These are phyloP conservation scores for Chrosomus eos DNA, from an alignment of 2,797 vertebrate species.

Conservation along the genomic window DNA sequence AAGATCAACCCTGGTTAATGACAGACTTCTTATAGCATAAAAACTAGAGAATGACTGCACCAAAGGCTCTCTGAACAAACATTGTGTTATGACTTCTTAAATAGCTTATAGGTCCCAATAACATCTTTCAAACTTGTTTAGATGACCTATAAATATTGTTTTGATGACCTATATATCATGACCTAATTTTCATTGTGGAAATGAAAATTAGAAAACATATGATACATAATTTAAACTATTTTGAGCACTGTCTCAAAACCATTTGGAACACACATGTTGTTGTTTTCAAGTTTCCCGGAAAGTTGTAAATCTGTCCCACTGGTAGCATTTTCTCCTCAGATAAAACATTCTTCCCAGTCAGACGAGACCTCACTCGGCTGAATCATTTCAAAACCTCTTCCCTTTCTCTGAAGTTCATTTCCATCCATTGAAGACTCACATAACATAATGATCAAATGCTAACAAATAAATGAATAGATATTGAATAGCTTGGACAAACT, in stretches of 20 bases:
- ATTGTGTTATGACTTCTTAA: neutral
- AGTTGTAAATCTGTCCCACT: constrained; percentile 9
- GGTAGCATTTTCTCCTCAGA: constrained; percentile 2
- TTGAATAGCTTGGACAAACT: neutral
- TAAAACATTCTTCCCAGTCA: neutral
- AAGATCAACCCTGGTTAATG: too few relatives aligned
- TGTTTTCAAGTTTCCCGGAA: constrained; percentile 24
- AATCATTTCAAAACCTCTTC: neutral
- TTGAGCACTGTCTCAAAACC: constrained; percentile 6
- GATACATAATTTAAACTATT: constrained; percentile 4
- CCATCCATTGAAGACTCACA: neutral
- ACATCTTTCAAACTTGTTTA: neutral
- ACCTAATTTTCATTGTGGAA: neutral
- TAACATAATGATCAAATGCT: neutral
- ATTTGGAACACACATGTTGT: constrained; percentile 19
- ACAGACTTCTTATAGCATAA: neutral
- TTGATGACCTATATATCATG: neutral
- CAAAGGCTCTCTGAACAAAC: neutral
- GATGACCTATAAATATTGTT: neutral
- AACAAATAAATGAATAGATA: neutral
- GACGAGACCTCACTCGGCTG: neutral
- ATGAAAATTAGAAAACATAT: neutral
- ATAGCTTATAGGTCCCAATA: neutral
- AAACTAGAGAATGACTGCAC: neutral
- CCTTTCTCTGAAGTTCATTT: neutral